Conservation (phyloP, 1,140 invertebrate species). For the Lerema accius region DNA sequence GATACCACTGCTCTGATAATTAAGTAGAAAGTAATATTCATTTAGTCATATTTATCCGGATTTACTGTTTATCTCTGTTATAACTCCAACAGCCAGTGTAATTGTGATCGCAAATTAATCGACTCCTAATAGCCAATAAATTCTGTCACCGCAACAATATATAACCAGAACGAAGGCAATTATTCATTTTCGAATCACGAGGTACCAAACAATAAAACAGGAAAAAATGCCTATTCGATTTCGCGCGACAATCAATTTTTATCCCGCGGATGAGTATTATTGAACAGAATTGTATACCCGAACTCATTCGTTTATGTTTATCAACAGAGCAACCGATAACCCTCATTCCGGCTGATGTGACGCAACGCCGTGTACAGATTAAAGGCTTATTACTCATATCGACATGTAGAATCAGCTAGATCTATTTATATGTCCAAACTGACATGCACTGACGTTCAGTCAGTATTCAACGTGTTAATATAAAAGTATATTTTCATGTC, state of each 20-base stretch:
- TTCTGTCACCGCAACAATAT: conserved; percentile 63
- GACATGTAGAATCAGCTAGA: conserved; percentile 58
- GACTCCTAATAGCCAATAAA: conserved; percentile 64
- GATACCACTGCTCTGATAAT: no score
- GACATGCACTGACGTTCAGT: conserved; percentile 50
- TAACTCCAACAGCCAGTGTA: conserved; percentile 27
- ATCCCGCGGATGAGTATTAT: conserved; percentile 61
- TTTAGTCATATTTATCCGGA: not conserved
- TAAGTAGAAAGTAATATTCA: not conserved
- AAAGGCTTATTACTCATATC: conserved; percentile 74
- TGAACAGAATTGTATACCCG: conserved; percentile 56
- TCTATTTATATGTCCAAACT: conserved; percentile 61
- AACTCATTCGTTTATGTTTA: conserved; percentile 76
- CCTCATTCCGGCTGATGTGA: conserved; percentile 73
- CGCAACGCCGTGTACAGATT: conserved; percentile 79
- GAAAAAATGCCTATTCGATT: conserved; percentile 54
- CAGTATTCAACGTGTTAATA: conserved; percentile 45
- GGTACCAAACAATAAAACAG: conserved; percentile 49
- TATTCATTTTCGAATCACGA: conserved; percentile 52
- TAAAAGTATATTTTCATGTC: conserved; percentile 20
- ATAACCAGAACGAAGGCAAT: conserved; percentile 61
- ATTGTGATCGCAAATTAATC: conserved; percentile 55
- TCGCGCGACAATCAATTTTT: conserved; percentile 63
- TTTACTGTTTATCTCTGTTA: not conserved
- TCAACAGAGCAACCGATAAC: conserved; percentile 75